Percentiles rank a stretch among this genome's conserved stretches.
Evolutionary conservation across 2,113 vertebrate species (phyloP).

Genomic region (Perca flavescens): DNA sequence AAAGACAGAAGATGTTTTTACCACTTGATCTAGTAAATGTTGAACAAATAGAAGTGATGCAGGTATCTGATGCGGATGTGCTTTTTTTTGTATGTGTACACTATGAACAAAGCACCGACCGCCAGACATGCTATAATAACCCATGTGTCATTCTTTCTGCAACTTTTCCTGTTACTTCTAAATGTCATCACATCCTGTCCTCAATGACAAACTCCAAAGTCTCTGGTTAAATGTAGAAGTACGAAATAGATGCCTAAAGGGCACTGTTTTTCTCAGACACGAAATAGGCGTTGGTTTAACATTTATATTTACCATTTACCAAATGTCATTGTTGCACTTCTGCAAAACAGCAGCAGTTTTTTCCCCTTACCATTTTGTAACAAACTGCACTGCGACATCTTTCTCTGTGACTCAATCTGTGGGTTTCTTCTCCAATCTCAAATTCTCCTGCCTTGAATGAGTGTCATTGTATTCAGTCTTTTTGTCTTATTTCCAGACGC

Average conservation of each 20-base stretch:
- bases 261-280: background rate
- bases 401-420: constrained; percentile 51
- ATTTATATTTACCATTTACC: constrained; percentile 30
- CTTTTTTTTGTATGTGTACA: constrained; percentile 45
- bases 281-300: background rate
- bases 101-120: background rate
- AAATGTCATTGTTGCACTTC: constrained; percentile 22
- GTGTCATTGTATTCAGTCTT: constrained; percentile 7
- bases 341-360: background rate
- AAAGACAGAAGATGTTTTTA: background rate
- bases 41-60: constrained; percentile 33
- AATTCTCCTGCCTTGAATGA: background rate
- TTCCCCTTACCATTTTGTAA: background rate
- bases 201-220: background rate
- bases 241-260: constrained; percentile 8
- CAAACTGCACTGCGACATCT: background rate
- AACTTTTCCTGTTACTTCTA: constrained; percentile 23
- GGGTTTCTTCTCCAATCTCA: constrained; percentile 15
- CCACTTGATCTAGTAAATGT: background rate
- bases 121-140: background rate
- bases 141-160: background rate
- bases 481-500: constrained; percentile 53
- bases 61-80: background rate
- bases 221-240: background rate
- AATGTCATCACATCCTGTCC: background rate